Conservation (phyloP, 2,113 vertebrate genomes). For the Sus scrofa region DNA sequence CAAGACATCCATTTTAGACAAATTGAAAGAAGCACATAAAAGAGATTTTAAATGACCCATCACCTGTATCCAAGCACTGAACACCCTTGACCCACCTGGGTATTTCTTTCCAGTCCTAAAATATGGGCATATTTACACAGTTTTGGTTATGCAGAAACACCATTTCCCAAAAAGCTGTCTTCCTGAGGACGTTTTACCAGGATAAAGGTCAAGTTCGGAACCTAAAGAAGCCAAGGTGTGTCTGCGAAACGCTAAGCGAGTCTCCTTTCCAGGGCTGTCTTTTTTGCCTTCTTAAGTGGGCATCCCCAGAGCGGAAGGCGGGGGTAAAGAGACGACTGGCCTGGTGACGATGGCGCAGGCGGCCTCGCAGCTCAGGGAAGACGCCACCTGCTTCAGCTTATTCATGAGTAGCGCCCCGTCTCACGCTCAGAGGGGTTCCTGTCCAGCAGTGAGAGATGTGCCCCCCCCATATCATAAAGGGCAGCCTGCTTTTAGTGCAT, state of each 20-base stretch:
- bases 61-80: background rate
- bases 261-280: background rate
- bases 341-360: no score
- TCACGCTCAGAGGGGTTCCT: background rate
- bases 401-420: background rate
- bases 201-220: background rate
- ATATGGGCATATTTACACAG: background rate
- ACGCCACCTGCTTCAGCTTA: background rate
- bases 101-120: background rate
- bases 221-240: background rate
- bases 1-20: background rate
- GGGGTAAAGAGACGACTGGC: background rate
- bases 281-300: background rate
- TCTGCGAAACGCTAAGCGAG: background rate
- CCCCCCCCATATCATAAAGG: background rate
- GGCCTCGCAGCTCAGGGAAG: accelerated
- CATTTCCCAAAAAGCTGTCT: background rate
- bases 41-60: background rate
- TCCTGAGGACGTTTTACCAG: background rate
- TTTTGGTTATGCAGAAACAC: background rate
- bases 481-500: background rate
- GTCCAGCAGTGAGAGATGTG: background rate
- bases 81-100: accelerated
- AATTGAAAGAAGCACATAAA: constrained; percentile 12
- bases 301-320: background rate